phyloP scores from a whole-genome alignment of 2,113 vertebrate genomes.

The Hirundichthys speculiger region DNA sequence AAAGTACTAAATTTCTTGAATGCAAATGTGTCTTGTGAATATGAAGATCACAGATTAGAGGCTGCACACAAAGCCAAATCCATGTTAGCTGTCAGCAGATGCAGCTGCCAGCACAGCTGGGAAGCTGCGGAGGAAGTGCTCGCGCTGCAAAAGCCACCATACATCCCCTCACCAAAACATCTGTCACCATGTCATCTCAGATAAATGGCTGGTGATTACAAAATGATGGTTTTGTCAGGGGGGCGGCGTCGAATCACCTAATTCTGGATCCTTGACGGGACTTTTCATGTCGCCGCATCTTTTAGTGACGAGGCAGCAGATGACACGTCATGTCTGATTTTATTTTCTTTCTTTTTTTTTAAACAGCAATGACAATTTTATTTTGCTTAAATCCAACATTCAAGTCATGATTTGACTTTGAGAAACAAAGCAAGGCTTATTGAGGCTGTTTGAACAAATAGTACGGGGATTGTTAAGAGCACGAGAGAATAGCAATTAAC shows the following conservation, averaged over 20 bases:
- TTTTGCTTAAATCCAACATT: background rate
- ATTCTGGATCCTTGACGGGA: conserved; percentile 23
- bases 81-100: conserved; percentile 46
- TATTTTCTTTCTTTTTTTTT: no score
- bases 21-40: conserved; percentile 23
- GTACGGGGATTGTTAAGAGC: background rate
- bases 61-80: conserved; percentile 51
- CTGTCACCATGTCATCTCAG: conserved; percentile 60
- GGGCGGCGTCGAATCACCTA: conserved; percentile 27
- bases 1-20: conserved; percentile 21
- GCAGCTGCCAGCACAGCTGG: conserved; percentile 69
- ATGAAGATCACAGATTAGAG: conserved; percentile 30
- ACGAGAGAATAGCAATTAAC: background rate
- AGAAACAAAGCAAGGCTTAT: no score
- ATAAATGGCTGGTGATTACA: conserved; percentile 69
- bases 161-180: conserved; percentile 57
- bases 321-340: conserved; percentile 3
- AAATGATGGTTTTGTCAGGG: conserved; percentile 53
- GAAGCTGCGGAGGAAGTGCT: conserved; percentile 54
- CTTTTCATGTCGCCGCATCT: conserved; percentile 3
- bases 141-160: conserved; percentile 33
- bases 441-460: background rate
- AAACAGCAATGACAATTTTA: background rate
- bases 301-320: conserved; percentile 18
- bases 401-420: background rate